These are phyloP conservation scores for Enteromius paludinosus DNA, from an alignment of 2,797 vertebrate species.

Conservation along the genomic window DNA sequence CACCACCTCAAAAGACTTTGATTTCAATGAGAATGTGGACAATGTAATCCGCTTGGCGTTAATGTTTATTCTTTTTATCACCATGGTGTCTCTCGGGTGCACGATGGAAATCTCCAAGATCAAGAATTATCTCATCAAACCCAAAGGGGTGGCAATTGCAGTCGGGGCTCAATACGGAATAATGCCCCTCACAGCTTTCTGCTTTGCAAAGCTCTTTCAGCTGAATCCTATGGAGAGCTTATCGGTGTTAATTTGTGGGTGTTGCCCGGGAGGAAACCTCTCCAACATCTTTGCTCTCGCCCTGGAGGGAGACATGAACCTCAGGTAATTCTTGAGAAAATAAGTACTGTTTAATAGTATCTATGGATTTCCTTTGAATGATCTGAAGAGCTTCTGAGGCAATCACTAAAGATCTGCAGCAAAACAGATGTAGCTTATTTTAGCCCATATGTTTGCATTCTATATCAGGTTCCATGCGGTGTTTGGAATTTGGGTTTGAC, in stretches of 20 bases:
- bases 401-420: not conserved
- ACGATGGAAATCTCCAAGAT: constrained; percentile 85
- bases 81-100: constrained; percentile 83
- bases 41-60: constrained; percentile 62
- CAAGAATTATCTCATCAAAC: constrained; percentile 80
- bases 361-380: not conserved
- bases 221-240: constrained; percentile 71
- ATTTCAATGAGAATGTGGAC: constrained; percentile 61
- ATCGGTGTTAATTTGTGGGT: constrained; percentile 83
- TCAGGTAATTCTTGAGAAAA: constrained; percentile 76
- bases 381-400: not conserved
- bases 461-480: not conserved
- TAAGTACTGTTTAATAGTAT: not conserved
- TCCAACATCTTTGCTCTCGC: constrained; percentile 82
- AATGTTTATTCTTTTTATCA: constrained; percentile 62
- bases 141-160: constrained; percentile 79
- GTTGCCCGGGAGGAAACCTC: constrained; percentile 82
- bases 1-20: constrained; percentile 57
- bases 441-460: not conserved
- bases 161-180: constrained; percentile 81
- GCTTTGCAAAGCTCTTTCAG: constrained; percentile 76
- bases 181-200: constrained; percentile 85
- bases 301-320: constrained; percentile 85
- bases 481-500: not conserved
- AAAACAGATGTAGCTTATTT: not conserved